Conservation (phyloP, 2,113 vertebrate genomes). For the Sturnira hondurensis region DNA sequence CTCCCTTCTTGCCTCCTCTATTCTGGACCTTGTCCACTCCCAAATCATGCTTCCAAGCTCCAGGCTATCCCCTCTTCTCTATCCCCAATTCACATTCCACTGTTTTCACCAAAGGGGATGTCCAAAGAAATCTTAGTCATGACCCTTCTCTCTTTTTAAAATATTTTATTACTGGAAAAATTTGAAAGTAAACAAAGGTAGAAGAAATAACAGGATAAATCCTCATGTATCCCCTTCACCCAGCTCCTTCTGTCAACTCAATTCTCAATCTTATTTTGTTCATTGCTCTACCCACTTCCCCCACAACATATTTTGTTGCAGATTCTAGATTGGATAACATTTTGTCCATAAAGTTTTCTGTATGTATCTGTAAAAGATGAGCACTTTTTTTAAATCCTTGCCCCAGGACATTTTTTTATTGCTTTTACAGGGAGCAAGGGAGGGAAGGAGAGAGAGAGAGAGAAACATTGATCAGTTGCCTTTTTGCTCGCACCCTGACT, state of each 20-base stretch:
- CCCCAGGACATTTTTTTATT: too few relatives aligned
- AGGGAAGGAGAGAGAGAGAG: too few relatives aligned
- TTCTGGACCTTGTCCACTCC: neutral
- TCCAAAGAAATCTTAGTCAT: neutral
- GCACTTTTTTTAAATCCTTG: neutral
- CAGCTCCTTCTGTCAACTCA: neutral
- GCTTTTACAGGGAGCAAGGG: too few relatives aligned
- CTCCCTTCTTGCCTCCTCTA: neutral
- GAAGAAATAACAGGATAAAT: neutral
- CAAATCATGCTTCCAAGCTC: neutral
- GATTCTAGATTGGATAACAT: neutral
- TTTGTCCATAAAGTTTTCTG: neutral
- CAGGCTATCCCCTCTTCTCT: neutral
- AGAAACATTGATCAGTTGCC: too few relatives aligned
- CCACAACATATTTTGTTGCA: neutral
- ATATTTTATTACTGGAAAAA: neutral
- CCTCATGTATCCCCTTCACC: neutral
- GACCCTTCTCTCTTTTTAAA: neutral
- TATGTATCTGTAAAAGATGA: neutral
- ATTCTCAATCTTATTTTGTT: neutral
- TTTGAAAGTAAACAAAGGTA: neutral
- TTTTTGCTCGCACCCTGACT: too few relatives aligned
- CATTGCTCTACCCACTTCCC: neutral
- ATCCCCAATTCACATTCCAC: neutral
- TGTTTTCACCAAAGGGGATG: neutral